phyloP scores from a whole-genome alignment of 2,888 invertebrate species.

The Hirtodrosophila duncani region DNA sequence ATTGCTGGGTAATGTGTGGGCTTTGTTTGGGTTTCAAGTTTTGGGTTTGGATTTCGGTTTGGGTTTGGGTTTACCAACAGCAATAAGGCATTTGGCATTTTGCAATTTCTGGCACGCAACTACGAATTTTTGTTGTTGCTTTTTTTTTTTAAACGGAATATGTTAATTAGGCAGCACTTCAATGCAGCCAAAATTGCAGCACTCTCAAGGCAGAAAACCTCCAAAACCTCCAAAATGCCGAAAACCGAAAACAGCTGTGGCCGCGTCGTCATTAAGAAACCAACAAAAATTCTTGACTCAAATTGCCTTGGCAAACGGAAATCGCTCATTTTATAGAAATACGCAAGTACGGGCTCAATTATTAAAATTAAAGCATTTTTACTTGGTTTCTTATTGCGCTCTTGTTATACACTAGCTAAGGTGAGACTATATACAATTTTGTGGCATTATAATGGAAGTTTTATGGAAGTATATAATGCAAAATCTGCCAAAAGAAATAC shows the following conservation, averaged over 20 bases:
- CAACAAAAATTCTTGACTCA: slow-evolving; percentile 47
- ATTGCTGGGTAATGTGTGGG: slow-evolving; percentile 45
- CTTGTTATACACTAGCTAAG: too few relatives aligned
- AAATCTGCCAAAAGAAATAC: too few relatives aligned
- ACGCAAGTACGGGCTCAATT: slow-evolving; percentile 49
- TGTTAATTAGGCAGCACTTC: slow-evolving; percentile 62
- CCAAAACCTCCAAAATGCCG: slow-evolving; percentile 20
- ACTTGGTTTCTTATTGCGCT: slow-evolving; percentile 34
- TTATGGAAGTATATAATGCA: too few relatives aligned
- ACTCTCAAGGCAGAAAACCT: slow-evolving; percentile 15
- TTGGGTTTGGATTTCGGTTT: too few relatives aligned
- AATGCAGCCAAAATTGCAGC: slow-evolving; percentile 35
- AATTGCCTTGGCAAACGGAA: slow-evolving; percentile 58
- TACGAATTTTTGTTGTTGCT: slow-evolving; percentile 36
- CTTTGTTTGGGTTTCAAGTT: too few relatives aligned
- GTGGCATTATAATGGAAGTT: too few relatives aligned
- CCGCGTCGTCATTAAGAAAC: slow-evolving; percentile 17
- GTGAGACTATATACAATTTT: too few relatives aligned
- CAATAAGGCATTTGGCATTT: slow-evolving; percentile 67
- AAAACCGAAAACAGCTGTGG: slow-evolving; percentile 17
- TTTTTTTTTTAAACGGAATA: slow-evolving; percentile 61
- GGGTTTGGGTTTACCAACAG: slow-evolving; percentile 13
- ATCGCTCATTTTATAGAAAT: slow-evolving; percentile 64
- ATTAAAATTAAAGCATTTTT: slow-evolving; percentile 71
- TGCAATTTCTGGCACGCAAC: slow-evolving; percentile 67